phyloP scores from a whole-genome alignment of 2,797 vertebrate species.

The Cossypha dichroa region DNA sequence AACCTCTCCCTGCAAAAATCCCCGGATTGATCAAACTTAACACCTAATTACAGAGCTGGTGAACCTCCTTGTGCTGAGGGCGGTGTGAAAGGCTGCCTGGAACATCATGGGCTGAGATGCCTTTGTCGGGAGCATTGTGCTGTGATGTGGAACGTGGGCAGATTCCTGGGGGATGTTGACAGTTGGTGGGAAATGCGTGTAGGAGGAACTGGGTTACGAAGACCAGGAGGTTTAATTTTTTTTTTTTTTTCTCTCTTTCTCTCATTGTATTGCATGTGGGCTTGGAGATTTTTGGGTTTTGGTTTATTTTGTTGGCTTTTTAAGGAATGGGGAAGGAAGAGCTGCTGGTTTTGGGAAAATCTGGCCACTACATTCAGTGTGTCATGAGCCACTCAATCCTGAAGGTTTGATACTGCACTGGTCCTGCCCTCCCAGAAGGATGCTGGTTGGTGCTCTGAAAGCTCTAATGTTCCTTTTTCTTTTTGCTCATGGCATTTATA shows the following conservation, averaged over 20 bases:
- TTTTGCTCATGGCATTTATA: background rate
- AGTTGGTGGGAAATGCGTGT: conserved; percentile 70
- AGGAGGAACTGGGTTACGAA: conserved; percentile 70
- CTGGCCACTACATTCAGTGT: background rate
- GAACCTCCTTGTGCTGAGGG: conserved; percentile 57
- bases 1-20: conserved; percentile 25
- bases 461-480: background rate
- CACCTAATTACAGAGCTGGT: conserved; percentile 68
- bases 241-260: background rate
- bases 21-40: conserved; percentile 42
- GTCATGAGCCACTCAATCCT: conserved; percentile 12
- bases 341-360: conserved; percentile 1
- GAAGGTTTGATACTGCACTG: background rate
- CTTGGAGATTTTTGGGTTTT: background rate
- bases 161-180: conserved; percentile 74
- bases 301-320: background rate
- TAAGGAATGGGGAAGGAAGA: conserved; percentile 1
- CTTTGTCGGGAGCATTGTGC: conserved; percentile 72
- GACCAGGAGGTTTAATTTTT: background rate
- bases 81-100: conserved; percentile 61
- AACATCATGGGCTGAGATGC: conserved; percentile 59
- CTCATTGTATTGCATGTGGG: conserved; percentile 23
- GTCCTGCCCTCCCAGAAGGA: background rate
- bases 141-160: conserved; percentile 69
- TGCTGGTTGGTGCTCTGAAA: background rate